Base-by-base conservation (phyloP, 2,888 invertebrate species). In the Dicyrtomina minuta region DNA sequence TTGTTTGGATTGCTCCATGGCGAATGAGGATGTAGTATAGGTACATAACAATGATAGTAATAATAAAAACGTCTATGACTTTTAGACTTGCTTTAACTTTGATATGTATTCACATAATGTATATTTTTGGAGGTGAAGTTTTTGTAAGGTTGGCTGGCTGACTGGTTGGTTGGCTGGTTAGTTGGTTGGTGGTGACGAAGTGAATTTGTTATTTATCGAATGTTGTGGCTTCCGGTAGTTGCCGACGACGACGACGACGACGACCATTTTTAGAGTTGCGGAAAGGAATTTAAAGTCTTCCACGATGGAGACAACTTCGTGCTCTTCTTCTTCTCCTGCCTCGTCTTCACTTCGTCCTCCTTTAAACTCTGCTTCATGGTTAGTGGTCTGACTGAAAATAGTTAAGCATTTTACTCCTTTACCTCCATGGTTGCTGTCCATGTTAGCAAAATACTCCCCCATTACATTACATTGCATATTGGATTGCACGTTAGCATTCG, bases 171-270 rank as follows among this genome's bases (percentile, higher is more conserved):
- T n/a, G n/a, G n/a, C n/a, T n/a, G n/a, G n/a, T n/a, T n/a, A n/a
- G n/a, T 33, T 33, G 20, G 49, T n/a, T n/a, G 64, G 20, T 44
- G 43, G 26, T 46, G 39, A 43, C 27, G 15, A 46, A 60, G 55
- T 56, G 58, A 56, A 61, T 66, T 70, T 70, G 65, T 70, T 65
- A 55, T 70, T 66, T 66, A 66, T 66, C 66, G 66, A 66, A 66
- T 66, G 66, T 61, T 66, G 61, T 66, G 66, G 66, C 70, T 70
- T 70, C 70, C 70, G 70, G 70, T 65, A 20, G 24, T 61, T 66
- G 56, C 26, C 27, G 56, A n/a, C n/a, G n/a, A n/a, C n/a, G n/a
- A n/a, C n/a, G n/a, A n/a, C n/a, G n/a, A n/a, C n/a, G n/a, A n/a
- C n/a, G n/a, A 56, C 56, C 33, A 56, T 56, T 56, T 56, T 56